phyloP scores from a whole-genome alignment of 2,888 invertebrate genomes.

The Cryptosula pallasiana region DNA sequence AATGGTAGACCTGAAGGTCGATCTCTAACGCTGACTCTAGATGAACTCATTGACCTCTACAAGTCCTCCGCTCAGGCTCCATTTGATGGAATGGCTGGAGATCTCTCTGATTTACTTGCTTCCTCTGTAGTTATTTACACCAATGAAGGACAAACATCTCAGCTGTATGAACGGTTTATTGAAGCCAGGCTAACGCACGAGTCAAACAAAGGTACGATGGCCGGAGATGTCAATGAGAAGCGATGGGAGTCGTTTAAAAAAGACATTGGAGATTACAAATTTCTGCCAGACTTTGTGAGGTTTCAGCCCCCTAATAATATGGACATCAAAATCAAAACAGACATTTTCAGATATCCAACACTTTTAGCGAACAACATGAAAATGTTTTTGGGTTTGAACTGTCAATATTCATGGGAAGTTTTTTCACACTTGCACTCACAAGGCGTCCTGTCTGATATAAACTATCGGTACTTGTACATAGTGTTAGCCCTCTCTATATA shows the following conservation, averaged over 20 bases:
- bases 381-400: neutral
- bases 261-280: neutral
- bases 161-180: neutral
- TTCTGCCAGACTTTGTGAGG: neutral
- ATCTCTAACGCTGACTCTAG: conserved; percentile 2
- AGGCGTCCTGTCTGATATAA: neutral
- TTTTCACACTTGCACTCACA: neutral
- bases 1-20: neutral
- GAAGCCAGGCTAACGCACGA: neutral
- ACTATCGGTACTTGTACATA: neutral
- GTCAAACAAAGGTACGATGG: neutral
- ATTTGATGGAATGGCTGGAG: neutral
- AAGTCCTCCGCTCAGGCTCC: neutral
- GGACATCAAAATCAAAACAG: neutral
- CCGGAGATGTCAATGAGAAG: too few species aligned
- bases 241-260: neutral
- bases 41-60: neutral
- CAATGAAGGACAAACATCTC: neutral
- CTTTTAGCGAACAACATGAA: neutral
- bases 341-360: conserved; percentile 2
- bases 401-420: neutral
- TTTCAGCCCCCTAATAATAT: neutral
- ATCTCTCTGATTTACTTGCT: neutral
- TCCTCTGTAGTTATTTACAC: neutral
- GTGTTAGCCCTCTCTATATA: neutral